These are phyloP conservation scores for Bhutanitis thaidina DNA, from an alignment of 2,888 invertebrate species.

Conservation along the genomic window DNA sequence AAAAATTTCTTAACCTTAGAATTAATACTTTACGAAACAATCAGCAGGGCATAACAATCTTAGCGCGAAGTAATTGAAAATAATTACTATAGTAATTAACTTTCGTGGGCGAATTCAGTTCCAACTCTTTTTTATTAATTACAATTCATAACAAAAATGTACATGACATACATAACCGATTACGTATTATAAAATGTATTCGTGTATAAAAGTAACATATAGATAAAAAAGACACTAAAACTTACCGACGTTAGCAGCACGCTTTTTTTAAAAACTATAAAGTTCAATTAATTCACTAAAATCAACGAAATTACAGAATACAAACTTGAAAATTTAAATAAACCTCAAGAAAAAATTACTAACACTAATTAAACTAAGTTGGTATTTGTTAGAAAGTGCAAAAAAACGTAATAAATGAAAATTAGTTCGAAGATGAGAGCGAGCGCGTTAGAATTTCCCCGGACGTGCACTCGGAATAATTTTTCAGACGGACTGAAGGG, in stretches of 20 bases:
- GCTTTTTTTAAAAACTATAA: neutral
- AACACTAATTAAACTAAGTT: constrained; percentile 19
- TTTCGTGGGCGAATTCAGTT: neutral
- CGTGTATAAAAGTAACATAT: too few species aligned
- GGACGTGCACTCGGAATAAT: constrained; percentile 57
- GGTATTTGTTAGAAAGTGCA: constrained; percentile 38
- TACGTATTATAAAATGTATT: too few species aligned
- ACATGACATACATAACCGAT: too few species aligned
- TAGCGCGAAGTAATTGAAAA: neutral
- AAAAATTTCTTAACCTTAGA: neutral
- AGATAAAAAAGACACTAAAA: neutral
- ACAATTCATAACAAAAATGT: too few species aligned
- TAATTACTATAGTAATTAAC: constrained; percentile 8
- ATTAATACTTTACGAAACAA: neutral
- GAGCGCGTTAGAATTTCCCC: constrained; percentile 50
- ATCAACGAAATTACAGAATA: constrained; percentile 5
- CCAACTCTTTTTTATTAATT: neutral
- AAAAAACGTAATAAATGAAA: constrained; percentile 54
- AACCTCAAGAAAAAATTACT: constrained; percentile 5
- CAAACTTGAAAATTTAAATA: neutral
- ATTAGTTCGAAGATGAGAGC: constrained; percentile 26
- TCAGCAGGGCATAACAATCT: constrained; percentile 4
- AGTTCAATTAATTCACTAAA: constrained; percentile 10
- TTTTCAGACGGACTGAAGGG: constrained; percentile 67
- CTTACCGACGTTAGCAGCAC: constrained; percentile 13